Evolutionary conservation across 2,888 invertebrate genomes (phyloP).

Genomic region (Drosophila paramelanica): DNA sequence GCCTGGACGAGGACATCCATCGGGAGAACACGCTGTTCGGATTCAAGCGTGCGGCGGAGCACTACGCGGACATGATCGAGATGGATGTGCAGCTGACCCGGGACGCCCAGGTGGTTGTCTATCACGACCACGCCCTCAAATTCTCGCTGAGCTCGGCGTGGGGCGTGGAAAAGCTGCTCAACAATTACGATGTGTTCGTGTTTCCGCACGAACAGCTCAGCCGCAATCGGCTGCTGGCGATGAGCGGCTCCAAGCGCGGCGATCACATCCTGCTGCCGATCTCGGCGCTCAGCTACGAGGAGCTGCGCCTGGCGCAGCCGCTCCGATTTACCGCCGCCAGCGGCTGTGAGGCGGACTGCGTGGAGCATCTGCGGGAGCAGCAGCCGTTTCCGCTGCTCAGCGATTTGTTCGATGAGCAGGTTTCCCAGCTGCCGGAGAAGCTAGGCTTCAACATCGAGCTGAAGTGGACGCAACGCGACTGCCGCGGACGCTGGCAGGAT

Average conservation of each 20-base stretch:
- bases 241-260: slow-evolving; percentile 83
- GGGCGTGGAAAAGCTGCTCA: slow-evolving; percentile 87
- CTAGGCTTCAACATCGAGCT: slow-evolving; percentile 98
- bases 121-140: slow-evolving; percentile 97
- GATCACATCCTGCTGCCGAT: slow-evolving; percentile 49
- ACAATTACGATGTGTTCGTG: slow-evolving; percentile 91
- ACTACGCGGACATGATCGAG: slow-evolving; percentile 98
- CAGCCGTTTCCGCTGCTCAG: slow-evolving; percentile 96
- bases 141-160: slow-evolving; percentile 90
- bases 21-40: slow-evolving; percentile 98
- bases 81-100: slow-evolving; percentile 98
- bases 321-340: slow-evolving; percentile 90
- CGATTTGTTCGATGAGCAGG: slow-evolving; percentile 91
- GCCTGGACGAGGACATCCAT: slow-evolving; percentile 88
- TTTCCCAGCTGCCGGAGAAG: slow-evolving; percentile 86
- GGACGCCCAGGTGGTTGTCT: slow-evolving; percentile 95
- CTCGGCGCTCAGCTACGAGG: slow-evolving; percentile 91
- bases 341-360: slow-evolving; percentile 39
- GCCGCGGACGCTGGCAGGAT: slow-evolving; percentile 93
- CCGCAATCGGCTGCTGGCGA: slow-evolving; percentile 92
- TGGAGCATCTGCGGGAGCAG: slow-evolving; percentile 89
- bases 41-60: slow-evolving; percentile 93
- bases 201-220: slow-evolving; percentile 96
- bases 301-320: slow-evolving; percentile 89
- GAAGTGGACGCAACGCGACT: slow-evolving; percentile 96